Evolutionary conservation across 2,888 invertebrate genomes (phyloP), one percentile per base, ranked within the genome.

Genomic region (Ptychoptera albimana): DNA sequence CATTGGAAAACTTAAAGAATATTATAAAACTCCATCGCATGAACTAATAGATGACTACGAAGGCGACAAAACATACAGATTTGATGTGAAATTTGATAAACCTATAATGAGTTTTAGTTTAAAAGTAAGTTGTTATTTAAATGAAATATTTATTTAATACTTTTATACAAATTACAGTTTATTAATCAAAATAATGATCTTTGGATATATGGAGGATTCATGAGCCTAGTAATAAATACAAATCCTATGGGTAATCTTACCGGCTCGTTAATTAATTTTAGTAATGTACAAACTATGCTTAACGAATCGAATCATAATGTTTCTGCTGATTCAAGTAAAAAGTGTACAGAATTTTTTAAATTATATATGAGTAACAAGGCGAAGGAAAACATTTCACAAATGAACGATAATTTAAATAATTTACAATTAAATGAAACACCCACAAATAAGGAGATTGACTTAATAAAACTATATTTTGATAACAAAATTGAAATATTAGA

Each of bases 21-120:
- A 64, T 45, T 49, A 51, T 3, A 53, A 61, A 46, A 64, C 63
- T 0, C 44, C 57, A 7, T 57, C 60, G 41, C 64, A 62, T 2
- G 46, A 47, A 31, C 39, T 49, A 13, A 42, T 54, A 1, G 53
- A 53, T 30, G 53, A 55, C n/a, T 54, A 52, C 14, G 55, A 56
- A 16, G 55, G 54, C 3, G 51, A 48, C 5, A 51, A 55, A 43
- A 45, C 52, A 11, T 63, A 58, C 47, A 57, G 63, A 8, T 61
- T 59, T 31, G 65, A 64, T 48, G 47, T 62, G 11, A 53, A 58
- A 52, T 54, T 64, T 12, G 50, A 35, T 36, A 58, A 57, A 29
- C 57, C 58, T 29, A 14, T 8, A 5, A 29, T 23, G 29, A 13
- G 1, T 2, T 2, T 44, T 34, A 6, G 9, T 11, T 1, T 46